Conservation (phyloP, 2,797 vertebrate genomes). For the Mallotus villosus region DNA sequence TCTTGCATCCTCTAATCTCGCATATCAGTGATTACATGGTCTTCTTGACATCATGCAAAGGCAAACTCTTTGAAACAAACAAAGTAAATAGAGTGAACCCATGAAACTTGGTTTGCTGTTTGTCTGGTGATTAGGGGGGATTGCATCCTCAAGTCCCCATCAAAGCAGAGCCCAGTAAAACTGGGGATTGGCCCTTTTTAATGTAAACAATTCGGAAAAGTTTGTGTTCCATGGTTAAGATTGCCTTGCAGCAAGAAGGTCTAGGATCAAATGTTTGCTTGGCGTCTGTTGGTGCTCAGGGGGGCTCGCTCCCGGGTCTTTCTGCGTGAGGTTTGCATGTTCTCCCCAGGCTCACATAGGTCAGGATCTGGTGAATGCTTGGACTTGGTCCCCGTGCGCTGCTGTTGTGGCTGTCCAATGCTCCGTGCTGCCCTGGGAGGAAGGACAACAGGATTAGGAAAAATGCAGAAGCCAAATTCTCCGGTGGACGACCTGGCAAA, state of each 20-base stretch:
- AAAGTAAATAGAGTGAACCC: neutral
- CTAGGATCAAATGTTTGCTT: too few species aligned
- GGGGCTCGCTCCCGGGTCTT: too few species aligned
- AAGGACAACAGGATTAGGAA: too few species aligned
- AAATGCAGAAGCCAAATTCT: too few species aligned
- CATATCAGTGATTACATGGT: neutral
- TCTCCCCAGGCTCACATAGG: too few species aligned
- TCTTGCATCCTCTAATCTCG: neutral
- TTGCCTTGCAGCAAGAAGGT: neutral
- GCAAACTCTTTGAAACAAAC: neutral
- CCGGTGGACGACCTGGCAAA: too few species aligned
- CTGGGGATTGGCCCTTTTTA: neutral
- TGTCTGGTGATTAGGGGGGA: conserved; percentile 15
- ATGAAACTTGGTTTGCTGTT: conserved; percentile 17
- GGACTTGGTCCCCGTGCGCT: too few species aligned
- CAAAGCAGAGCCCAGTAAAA: conserved; percentile 21
- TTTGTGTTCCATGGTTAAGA: conserved; percentile 6
- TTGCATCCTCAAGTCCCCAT: conserved; percentile 36
- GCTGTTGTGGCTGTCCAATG: too few species aligned
- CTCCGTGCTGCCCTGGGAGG: too few species aligned
- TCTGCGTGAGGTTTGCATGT: too few species aligned
- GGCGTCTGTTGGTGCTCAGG: too few species aligned
- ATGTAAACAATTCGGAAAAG: neutral
- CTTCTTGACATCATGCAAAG: neutral
- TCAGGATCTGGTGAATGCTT: too few species aligned